A percentile compares a stretch with the other conserved stretches of the same genome.
Evolutionary conservation across 2,797 vertebrate species (phyloP).

Genomic region (Cephalopachus bancanus): DNA sequence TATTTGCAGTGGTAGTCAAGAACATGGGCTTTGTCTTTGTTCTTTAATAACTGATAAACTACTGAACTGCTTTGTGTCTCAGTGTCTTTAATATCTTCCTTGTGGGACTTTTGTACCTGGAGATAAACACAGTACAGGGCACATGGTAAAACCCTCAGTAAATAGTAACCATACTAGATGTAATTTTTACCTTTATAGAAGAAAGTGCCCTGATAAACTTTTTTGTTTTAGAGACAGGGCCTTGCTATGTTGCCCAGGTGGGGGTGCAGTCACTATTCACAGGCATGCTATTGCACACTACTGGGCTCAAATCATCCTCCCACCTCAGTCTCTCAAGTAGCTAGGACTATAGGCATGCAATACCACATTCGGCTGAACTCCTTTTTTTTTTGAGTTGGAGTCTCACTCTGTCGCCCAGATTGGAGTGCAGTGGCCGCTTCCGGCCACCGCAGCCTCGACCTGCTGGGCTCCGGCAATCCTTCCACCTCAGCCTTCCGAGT

Average conservation of each 20-base stretch:
- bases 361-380: neutral
- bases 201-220: neutral
- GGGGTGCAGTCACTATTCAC: neutral
- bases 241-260: neutral
- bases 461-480: too few relatives aligned
- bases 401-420: too few relatives aligned
- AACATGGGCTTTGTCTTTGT: neutral
- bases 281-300: neutral
- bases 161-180: neutral
- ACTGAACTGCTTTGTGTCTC: neutral
- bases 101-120: neutral
- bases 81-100: neutral
- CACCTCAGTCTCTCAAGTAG: neutral
- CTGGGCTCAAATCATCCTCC: neutral
- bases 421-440: too few relatives aligned
- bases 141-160: neutral
- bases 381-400: neutral
- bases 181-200: neutral
- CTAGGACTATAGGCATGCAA: neutral
- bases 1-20: neutral
- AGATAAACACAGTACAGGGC: neutral
- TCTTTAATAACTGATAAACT: neutral
- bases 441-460: too few relatives aligned
- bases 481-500: too few relatives aligned
- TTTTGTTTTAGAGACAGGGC: neutral